Evolutionary conservation across 1,140 invertebrate species (phyloP).

Genomic region (Formica exsecta): DNA sequence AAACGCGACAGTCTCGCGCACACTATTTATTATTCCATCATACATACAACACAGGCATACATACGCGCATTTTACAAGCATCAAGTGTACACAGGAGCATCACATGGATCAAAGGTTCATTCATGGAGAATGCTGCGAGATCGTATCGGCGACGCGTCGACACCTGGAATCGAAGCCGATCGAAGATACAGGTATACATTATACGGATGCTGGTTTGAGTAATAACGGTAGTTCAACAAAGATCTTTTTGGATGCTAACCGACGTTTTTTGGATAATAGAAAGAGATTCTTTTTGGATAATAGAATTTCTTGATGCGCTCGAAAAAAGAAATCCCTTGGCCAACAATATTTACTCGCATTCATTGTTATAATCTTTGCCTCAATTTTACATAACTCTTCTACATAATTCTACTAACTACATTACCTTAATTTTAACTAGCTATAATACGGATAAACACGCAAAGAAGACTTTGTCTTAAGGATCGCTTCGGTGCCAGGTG

Average conservation of each 20-base stretch:
- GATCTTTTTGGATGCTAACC: neutral
- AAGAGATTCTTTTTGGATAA: too few species aligned
- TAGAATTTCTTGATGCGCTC: neutral
- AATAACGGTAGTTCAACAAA: neutral
- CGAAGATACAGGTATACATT: neutral
- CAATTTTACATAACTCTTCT: neutral
- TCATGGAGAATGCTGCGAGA: conserved; percentile 47
- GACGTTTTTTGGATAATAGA: neutral
- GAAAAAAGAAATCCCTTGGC: neutral
- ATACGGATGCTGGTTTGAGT: neutral
- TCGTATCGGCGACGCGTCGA: conserved; percentile 19
- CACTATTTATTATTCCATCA: neutral
- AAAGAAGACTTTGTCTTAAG: conserved; percentile 7
- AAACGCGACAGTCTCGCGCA: neutral
- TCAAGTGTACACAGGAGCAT: conserved; percentile 55
- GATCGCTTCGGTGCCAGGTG: neutral
- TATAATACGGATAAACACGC: neutral
- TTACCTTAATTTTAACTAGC: neutral
- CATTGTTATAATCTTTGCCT: neutral
- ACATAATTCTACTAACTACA: neutral
- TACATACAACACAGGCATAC: neutral
- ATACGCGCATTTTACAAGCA: conserved; percentile 19
- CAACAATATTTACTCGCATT: neutral
- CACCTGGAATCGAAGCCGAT: neutral
- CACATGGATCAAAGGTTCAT: conserved; percentile 64